These are phyloP conservation scores for Alviniconcha marisindica DNA, from an alignment of 1,140 invertebrate genomes.

Conservation along the genomic window DNA sequence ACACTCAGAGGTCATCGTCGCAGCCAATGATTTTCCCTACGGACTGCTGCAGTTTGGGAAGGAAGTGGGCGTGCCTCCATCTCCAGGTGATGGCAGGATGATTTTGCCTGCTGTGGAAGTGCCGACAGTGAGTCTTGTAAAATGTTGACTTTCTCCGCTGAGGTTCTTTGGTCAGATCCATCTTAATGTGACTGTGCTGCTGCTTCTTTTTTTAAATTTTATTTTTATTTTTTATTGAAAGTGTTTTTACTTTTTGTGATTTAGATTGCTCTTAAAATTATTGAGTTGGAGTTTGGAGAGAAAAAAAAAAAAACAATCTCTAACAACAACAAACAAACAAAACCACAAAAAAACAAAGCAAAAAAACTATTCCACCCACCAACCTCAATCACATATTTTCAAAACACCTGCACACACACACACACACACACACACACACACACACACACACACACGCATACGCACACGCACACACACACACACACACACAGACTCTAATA, in stretches of 20 bases:
- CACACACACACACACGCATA: no score
- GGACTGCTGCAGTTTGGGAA: constrained; percentile 72
- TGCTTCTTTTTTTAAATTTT: background rate
- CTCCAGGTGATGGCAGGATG: constrained; percentile 47
- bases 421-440: no score
- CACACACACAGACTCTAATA: no score
- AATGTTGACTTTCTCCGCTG: no score
- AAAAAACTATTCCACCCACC: background rate
- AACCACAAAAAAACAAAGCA: background rate
- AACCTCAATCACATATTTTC: no score
- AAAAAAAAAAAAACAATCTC: constrained; percentile 2
- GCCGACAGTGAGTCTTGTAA: constrained; percentile 53
- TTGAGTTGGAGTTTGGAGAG: no score
- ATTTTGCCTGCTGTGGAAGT: constrained; percentile 52
- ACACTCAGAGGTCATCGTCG: constrained; percentile 55
- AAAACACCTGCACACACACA: no score
- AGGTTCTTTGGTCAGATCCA: no score
- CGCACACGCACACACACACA: no score
- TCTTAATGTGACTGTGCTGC: no score
- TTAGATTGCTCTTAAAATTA: no score
- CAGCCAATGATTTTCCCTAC: constrained; percentile 69
- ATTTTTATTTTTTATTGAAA: constrained; percentile 9
- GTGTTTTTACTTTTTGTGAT: background rate
- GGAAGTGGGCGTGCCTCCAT: constrained; percentile 45
- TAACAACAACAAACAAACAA: background rate